Conservation (phyloP, 2,113 vertebrate genomes). For the Pampusana beccarii region DNA sequence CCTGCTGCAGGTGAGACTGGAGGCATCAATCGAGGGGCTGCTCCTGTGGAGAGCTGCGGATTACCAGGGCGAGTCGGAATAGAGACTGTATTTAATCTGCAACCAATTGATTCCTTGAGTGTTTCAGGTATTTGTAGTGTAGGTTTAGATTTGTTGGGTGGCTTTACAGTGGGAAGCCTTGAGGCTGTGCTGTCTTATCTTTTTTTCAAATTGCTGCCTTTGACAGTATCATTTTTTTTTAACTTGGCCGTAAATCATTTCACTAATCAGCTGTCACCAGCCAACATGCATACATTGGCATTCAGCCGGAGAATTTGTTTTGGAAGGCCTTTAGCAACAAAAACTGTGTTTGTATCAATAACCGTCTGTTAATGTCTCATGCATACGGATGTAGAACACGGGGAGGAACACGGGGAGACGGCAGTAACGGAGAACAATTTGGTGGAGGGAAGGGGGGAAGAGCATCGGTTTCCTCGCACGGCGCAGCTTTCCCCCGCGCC, state of each 20-base stretch:
- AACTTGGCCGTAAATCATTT: conserved; percentile 74
- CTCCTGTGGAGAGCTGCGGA: conserved; percentile 77
- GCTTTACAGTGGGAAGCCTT: conserved; percentile 49
- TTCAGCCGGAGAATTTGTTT: conserved; percentile 74
- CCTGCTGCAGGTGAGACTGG: conserved; percentile 39
- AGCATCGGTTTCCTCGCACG: neutral
- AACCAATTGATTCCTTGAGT: conserved; percentile 85
- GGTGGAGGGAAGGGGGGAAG: neutral
- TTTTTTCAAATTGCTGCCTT: conserved; percentile 70
- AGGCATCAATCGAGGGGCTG: conserved; percentile 73
- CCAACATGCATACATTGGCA: conserved; percentile 83
- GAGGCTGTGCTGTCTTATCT: conserved; percentile 80
- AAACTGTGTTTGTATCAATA: conserved; percentile 72
- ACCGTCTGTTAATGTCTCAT: conserved; percentile 67
- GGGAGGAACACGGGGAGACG: conserved; percentile 36
- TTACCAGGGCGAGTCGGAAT: conserved; percentile 78
- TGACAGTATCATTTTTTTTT: conserved; percentile 63
- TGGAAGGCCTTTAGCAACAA: conserved; percentile 70
- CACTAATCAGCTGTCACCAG: conserved; percentile 76
- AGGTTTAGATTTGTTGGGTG: conserved; percentile 65
- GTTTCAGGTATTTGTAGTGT: conserved; percentile 79
- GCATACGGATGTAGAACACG: conserved; percentile 58
- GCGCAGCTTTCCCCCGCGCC: neutral
- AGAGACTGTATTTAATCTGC: conserved; percentile 83
- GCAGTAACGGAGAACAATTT: neutral